Conservation (phyloP, 2,888 invertebrate species). For the Mycalesis mineus region DNA sequence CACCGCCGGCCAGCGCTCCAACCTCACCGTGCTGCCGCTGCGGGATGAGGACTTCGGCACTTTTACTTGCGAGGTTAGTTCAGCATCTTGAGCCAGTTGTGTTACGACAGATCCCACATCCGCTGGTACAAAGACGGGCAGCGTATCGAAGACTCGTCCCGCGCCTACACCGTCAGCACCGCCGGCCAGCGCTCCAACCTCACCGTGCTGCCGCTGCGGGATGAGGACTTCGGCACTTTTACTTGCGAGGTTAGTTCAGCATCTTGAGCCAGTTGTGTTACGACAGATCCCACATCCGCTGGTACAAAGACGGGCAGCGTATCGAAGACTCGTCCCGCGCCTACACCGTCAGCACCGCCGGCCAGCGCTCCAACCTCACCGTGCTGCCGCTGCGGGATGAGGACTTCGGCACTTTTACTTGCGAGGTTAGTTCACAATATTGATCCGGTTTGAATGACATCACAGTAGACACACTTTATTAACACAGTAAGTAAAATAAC, state of each 20-base stretch:
- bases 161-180: constrained; percentile 44
- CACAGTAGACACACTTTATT: no score
- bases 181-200: constrained; percentile 52
- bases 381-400: constrained; percentile 44
- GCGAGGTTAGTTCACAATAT: constrained; percentile 54
- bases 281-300: constrained; percentile 51
- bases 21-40: constrained; percentile 51
- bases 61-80: constrained; percentile 61
- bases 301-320: constrained; percentile 58
- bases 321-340: constrained; percentile 41
- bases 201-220: constrained; percentile 46
- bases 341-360: constrained; percentile 45
- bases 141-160: constrained; percentile 41
- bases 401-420: constrained; percentile 66
- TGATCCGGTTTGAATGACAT: no score
- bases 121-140: constrained; percentile 62
- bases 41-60: constrained; percentile 56
- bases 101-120: constrained; percentile 45
- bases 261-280: no score
- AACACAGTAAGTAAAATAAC: no score
- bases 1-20: constrained; percentile 49
- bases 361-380: constrained; percentile 54
- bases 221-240: constrained; percentile 59
- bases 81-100: no score
- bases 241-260: constrained; percentile 59